Base-by-base conservation (phyloP, 1,140 invertebrate species). In the Solenopsis invicta region DNA sequence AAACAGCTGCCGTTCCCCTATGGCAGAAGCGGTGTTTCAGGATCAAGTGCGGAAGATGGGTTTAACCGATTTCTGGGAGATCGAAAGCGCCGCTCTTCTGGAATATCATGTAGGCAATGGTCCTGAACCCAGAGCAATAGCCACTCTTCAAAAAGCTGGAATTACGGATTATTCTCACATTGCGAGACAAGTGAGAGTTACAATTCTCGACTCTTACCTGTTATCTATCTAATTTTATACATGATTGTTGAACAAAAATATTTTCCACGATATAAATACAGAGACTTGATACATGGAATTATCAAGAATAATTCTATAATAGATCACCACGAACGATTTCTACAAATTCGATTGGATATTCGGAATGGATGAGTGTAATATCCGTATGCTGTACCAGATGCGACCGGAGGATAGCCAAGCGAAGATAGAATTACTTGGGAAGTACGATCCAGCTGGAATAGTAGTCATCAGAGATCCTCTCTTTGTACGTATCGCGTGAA, bases 1-100 rank as follows among this genome's bases (percentile, higher is more conserved):
- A 18, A 99, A 99, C 92, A 99, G 99, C 89, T 99, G 98, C 94
- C 96, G 99, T n/a, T 99, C 98, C 16, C 98, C 99, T 8, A 99
- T 99, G 87, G 98, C 98, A 24, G 98, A 99, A 95, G 98, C 98
- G 10, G 98, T 99, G 0, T 99, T 99, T 95, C 94, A 96, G 45
- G 96, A 98, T 87, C 93, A 96, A 12, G 95, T 98, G 10, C 96
- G 96, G 90, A 96, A 98, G 91, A 94, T 95, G 84, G 96, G 96
- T 59, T 89, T 97, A 8, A 89, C 94, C 1, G 95, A 97, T 88
- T 91, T 97, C 90, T 99, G 98, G 98, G 95, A 97, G 87, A 97
- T 98, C 4, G 98, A 99, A 92, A 99, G 98, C 96, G 98, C 98
- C 2, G 99, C 97, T 13, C 96, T 98, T 50, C 97, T 97, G 5